phyloP scores from a whole-genome alignment of 2,888 invertebrate genomes.

The Idaea straminata region DNA sequence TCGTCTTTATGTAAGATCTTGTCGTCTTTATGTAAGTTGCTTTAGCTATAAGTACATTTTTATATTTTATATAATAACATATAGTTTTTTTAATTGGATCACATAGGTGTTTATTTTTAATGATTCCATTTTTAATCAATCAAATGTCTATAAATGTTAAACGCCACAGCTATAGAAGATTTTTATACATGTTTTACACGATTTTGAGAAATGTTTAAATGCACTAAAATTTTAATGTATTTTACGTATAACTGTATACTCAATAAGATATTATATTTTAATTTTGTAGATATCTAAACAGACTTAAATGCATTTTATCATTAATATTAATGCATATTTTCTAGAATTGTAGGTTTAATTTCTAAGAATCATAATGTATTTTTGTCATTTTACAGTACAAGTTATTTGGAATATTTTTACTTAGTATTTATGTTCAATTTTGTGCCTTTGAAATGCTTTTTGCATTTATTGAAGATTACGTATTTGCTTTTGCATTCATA shows the following conservation, averaged over 20 bases:
- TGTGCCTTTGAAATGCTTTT: background rate
- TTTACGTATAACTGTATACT: constrained; percentile 2
- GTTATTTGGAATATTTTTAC: background rate
- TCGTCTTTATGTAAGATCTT: background rate
- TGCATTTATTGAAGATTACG: background rate
- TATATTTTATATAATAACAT: too few species aligned
- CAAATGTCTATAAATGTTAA: constrained; percentile 11
- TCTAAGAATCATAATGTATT: background rate
- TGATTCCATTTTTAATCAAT: background rate
- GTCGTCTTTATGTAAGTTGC: background rate
- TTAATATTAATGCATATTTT: background rate
- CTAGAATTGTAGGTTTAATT: background rate
- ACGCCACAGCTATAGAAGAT: constrained; percentile 9
- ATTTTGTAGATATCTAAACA: background rate
- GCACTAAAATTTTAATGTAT: constrained; percentile 14
- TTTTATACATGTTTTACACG: constrained; percentile 32
- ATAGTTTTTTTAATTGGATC: background rate
- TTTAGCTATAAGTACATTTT: background rate
- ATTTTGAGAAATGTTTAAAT: constrained; percentile 36
- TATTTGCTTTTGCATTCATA: background rate
- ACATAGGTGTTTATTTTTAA: background rate
- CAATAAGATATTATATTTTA: background rate
- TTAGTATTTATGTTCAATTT: background rate
- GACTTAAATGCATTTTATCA: background rate
- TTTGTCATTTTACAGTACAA: background rate